Base-by-base conservation (phyloP, 2,113 vertebrate species). In the Equus przewalskii region DNA sequence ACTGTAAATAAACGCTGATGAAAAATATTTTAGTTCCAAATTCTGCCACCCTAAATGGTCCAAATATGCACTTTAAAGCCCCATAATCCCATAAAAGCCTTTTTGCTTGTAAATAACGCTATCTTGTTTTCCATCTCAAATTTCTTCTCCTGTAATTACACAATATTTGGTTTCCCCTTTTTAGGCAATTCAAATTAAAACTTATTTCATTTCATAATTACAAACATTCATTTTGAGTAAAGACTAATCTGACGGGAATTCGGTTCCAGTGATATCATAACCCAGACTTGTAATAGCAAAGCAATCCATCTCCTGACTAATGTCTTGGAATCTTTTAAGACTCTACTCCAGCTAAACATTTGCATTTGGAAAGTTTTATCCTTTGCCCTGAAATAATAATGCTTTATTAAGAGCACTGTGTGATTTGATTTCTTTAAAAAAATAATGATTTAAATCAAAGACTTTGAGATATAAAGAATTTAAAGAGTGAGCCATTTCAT, bases 201-300 rank as follows among this genome's bases (percentile, higher is more conserved):
- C 97, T 98, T 98, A 98, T 98, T 98, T 98, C 95, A 98, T 98
- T 98, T 98, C 90, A 91, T 98, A 98, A 98, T 98, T 98, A 97
- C 96, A 98, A 98, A 98, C 98, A 98, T 98, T 98, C 97, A 98
- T 98, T 98, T 95, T 93, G 96, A 98, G 97, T 96, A 96, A 97
- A 97, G 97, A 91, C 96, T 98, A 98, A 98, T 98, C 97, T 97
- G 92, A 95, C 30, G 18, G 96, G 97, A 98, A 98, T 98, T 98
- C 91, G 84, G 96, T 98, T 98, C 96, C 97, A 97, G 97, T 93
- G 97, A 97, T 98, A 97, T 65, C 95, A 76, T 97, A 97, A 98
- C 97, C 96, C 91, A 97, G 95, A 97, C 97, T 96, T 91, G 91
- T 82, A 97, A 97, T 79, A 97, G 95, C 92, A 89, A 96, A 92